Conservation (phyloP, 1,140 invertebrate genomes). For the Zaprionus capensis region DNA sequence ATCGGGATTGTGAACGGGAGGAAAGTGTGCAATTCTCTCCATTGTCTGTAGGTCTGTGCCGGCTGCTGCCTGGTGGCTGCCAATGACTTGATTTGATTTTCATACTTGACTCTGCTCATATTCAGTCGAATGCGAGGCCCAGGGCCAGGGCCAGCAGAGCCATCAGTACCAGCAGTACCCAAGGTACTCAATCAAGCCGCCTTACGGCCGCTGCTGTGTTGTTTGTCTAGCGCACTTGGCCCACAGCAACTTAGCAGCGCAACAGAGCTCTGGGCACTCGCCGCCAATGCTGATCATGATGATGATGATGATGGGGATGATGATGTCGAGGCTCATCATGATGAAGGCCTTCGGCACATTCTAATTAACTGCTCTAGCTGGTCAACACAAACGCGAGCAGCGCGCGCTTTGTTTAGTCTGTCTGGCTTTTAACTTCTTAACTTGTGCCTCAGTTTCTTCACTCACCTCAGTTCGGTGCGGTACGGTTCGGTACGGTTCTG, state of each 20-base stretch:
- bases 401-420: conserved; percentile 65
- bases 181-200: conserved; percentile 74
- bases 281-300: conserved; percentile 4
- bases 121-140: conserved; percentile 39
- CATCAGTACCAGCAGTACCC: conserved; percentile 29
- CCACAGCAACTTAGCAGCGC: conserved; percentile 20
- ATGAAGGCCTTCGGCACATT: conserved; percentile 49
- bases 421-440: conserved; percentile 71
- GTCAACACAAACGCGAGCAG: conserved; percentile 75
- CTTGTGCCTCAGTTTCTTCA: conserved; percentile 43
- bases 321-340: not conserved
- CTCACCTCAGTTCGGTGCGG: conserved; percentile 20
- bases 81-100: conserved; percentile 81
- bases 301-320: conserved; percentile 9
- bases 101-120: conserved; percentile 58
- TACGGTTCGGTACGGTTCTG: not conserved
- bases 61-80: conserved; percentile 55
- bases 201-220: conserved; percentile 49
- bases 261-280: conserved; percentile 18
- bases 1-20: not conserved
- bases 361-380: conserved; percentile 83
- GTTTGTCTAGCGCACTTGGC: conserved; percentile 75
- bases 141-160: conserved; percentile 1
- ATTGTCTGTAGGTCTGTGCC: conserved; percentile 26
- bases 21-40: not conserved